Evolutionary conservation across 1,140 invertebrate genomes (phyloP), one percentile per base, ranked within the genome.

Genomic region (Akabosia matsudoensis): DNA sequence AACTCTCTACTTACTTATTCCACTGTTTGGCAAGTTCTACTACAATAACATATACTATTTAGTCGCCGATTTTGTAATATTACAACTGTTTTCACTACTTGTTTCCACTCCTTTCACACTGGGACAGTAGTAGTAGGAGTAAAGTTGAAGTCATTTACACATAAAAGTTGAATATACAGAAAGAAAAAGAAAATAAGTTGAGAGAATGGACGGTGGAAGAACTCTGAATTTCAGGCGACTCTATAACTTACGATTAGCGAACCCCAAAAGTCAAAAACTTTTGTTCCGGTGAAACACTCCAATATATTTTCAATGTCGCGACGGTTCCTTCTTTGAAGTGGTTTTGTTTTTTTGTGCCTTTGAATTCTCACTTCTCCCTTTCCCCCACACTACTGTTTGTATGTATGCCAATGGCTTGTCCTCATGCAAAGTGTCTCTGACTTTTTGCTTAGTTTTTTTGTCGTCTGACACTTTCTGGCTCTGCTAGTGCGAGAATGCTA

Each of bases 161-260:
- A 67, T 30, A 67, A 67, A 67, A 67, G 61, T 67, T 67, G 30
- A 67, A 30, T n/a, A n/a, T n/a, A n/a, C n/a, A 67, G 61, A 67
- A 30, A 67, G 61, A 67, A 31, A 67, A 7, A 30, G 61, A n/a
- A 67, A 30, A 22, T 30, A 67, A n/a, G 26, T 30, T 30, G 61
- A 67, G 30, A 30, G 31, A 31, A 13, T 30, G 37, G 7, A 45
- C 26, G 61, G 61, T 67, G 61, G 28, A 67, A n/a, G n/a, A 77
- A 67, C 73, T 61, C 61, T 70, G 73, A 74, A 77, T 64, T 74
- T 70, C 33, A 73, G 67, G 76, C 74, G 79, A 80, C 79, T 78
- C 79, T 78, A 80, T 80, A 80, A 80, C 79, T 80, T 80, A 80
- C 79, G 79, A 80, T 80, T 80, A 80, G 79, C 74, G 79, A 80